phyloP scores from a whole-genome alignment of 2,797 vertebrate species.

The Pangasius macronema region DNA sequence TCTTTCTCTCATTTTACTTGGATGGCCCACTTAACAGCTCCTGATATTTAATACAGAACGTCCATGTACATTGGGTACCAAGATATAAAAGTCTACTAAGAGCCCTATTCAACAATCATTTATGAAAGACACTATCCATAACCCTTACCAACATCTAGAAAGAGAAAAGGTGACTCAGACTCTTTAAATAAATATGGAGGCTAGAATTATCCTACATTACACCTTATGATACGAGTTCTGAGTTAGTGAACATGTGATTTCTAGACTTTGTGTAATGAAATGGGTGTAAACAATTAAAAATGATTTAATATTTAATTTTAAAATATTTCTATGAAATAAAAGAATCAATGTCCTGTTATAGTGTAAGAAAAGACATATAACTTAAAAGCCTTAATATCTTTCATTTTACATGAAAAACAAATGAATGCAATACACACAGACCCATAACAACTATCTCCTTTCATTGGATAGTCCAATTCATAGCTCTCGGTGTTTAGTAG shows the following conservation, averaged over 20 bases:
- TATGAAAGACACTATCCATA: background rate
- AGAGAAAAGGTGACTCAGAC: no score
- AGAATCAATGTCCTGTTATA: background rate
- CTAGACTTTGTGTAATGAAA: background rate
- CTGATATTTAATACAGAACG: background rate
- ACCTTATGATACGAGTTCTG: background rate
- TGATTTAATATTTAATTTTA: background rate
- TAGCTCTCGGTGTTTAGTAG: background rate
- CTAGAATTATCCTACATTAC: background rate
- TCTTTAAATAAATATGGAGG: no score
- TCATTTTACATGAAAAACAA: no score
- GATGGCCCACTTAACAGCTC: background rate
- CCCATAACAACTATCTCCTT: background rate
- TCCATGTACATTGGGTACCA: background rate
- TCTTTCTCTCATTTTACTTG: background rate
- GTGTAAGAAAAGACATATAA: background rate
- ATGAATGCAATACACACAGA: background rate
- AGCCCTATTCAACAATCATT: no score
- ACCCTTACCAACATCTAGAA: background rate
- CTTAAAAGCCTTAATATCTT: background rate
- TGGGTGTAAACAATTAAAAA: background rate
- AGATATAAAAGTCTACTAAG: background rate
- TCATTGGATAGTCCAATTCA: background rate
- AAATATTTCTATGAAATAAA: background rate
- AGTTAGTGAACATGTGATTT: background rate